Percentiles rank a stretch among this genome's conserved stretches.
Conservation (phyloP, 2,113 vertebrate genomes). For the Pycnonotus jocosus region DNA sequence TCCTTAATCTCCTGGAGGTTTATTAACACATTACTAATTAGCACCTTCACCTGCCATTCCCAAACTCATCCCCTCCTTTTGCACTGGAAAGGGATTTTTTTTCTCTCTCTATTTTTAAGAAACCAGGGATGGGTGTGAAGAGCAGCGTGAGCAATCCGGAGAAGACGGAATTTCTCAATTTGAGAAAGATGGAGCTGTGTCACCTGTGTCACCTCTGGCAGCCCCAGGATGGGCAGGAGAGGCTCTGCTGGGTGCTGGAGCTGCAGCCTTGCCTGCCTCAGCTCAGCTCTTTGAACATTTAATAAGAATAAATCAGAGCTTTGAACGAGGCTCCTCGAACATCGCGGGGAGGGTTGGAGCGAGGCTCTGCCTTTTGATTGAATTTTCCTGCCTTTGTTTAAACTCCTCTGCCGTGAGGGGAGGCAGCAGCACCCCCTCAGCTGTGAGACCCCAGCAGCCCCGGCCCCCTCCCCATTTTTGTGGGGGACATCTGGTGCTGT, state of each 20-base stretch:
- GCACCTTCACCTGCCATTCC: neutral
- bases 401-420: fast-evolving
- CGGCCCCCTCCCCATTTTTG: neutral
- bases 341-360: fast-evolving
- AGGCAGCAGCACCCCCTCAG: neutral
- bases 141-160: fast-evolving
- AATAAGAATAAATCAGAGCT: fast-evolving
- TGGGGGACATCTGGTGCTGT: constrained; percentile 63
- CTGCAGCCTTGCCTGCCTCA: neutral
- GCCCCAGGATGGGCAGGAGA: fast-evolving
- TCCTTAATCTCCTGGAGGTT: neutral
- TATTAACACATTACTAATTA: constrained; percentile 32
- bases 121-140: neutral
- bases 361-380: neutral
- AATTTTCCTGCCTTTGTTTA: neutral
- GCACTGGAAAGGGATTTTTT: neutral
- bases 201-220: neutral
- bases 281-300: neutral
- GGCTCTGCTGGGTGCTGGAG: neutral
- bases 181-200: neutral
- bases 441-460: neutral
- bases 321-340: fast-evolving
- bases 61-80: neutral
- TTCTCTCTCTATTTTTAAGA: neutral
- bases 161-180: fast-evolving